These are phyloP conservation scores for Orthosia incerta DNA, from an alignment of 2,888 invertebrate genomes.

Conservation along the genomic window DNA sequence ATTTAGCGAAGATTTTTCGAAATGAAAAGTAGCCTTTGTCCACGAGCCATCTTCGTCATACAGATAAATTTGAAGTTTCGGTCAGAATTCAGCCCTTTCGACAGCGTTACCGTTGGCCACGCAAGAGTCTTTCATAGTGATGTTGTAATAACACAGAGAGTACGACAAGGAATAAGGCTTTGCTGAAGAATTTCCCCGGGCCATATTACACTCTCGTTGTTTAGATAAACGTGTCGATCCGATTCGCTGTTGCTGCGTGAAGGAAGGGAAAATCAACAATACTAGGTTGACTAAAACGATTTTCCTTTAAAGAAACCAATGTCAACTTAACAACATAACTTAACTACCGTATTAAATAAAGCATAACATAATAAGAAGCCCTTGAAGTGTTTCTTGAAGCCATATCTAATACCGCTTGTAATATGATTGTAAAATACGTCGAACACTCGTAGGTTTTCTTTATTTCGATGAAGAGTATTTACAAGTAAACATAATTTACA, in stretches of 20 bases:
- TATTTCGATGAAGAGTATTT: neutral
- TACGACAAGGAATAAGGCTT: no score
- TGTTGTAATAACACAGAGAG: no score
- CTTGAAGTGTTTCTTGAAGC: constrained; percentile 33
- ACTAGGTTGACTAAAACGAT: neutral
- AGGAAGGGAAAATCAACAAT: neutral
- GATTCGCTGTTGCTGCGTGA: neutral
- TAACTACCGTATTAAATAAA: neutral
- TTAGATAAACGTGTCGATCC: neutral
- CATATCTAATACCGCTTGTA: constrained; percentile 16
- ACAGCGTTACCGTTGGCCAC: no score
- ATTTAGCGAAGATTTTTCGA: no score
- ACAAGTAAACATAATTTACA: neutral
- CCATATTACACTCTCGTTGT: neutral
- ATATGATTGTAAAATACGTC: constrained; percentile 27
- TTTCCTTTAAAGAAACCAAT: no score
- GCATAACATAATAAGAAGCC: constrained; percentile 14
- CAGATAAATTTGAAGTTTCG: no score
- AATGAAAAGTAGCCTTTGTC: no score
- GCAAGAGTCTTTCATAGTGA: no score
- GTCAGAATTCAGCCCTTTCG: no score
- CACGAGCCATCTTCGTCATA: no score
- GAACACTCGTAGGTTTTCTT: neutral
- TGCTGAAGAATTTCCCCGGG: neutral
- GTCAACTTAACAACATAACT: neutral